A percentile compares a stretch with the other conserved stretches of the same genome.
phyloP scores from a whole-genome alignment of 2,797 vertebrate genomes.

The Lacerta bilineata region DNA sequence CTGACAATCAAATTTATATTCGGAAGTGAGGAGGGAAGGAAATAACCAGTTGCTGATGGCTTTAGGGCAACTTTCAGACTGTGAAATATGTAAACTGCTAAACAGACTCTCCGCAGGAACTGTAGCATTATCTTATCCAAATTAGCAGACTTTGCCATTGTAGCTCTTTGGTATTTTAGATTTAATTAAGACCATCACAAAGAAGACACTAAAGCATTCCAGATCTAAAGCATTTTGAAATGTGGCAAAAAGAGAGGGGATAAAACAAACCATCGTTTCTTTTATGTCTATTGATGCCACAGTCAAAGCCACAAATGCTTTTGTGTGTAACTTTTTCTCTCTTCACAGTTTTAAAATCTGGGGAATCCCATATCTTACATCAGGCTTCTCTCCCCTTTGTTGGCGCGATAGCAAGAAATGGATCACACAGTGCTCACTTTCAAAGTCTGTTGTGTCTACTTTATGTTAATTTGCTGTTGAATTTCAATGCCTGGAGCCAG shows the following conservation, averaged over 20 bases:
- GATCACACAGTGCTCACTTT: conserved; percentile 5
- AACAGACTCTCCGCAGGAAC: not conserved
- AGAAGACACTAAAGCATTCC: not conserved
- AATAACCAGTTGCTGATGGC: not conserved
- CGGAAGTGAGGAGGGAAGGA: not conserved
- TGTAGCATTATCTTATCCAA: not conserved
- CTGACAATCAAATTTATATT: not conserved
- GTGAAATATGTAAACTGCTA: not conserved
- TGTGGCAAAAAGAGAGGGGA: conserved; percentile 3
- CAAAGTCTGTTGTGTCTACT: not conserved
- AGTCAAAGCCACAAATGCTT: conserved; percentile 30
- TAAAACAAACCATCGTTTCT: not conserved
- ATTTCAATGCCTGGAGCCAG: conserved; percentile 17
- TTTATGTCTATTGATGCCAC: conserved; percentile 28
- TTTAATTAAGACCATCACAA: conserved; percentile 36
- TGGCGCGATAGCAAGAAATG: not conserved
- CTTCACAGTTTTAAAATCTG: conserved; percentile 16
- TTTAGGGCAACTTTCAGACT: not conserved
- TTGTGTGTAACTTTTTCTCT: not conserved
- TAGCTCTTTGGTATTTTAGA: conserved; percentile 22
- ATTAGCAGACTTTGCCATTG: conserved; percentile 4
- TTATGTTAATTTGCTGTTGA: conserved; percentile 16
- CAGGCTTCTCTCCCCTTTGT: conserved; percentile 8
- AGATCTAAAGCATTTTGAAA: conserved; percentile 30
- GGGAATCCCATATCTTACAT: conserved; percentile 15